Evolutionary conservation across 2,113 vertebrate species (phyloP), one percentile per base, ranked within the genome.

Genomic region (Eurystomus gularis): DNA sequence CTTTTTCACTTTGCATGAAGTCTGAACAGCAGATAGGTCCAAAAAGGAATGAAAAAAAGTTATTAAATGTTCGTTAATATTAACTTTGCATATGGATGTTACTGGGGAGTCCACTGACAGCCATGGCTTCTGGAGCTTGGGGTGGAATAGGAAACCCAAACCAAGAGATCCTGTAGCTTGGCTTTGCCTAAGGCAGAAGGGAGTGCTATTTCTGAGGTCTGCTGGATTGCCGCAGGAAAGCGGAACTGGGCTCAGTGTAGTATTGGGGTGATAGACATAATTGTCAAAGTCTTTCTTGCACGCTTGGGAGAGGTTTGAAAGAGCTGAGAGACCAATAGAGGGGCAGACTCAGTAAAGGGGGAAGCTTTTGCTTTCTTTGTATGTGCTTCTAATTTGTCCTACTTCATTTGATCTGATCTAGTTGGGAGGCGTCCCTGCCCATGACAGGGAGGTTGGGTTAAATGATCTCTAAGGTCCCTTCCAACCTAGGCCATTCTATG

Each of bases 201-300:
- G 37, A 77, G 19, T 42, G 48, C 6, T 57, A 39, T n/a, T 80
- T 77, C 54, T 81, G 54, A 57, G 44, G 4, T 89, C 54, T 89
- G 33, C 49, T 57, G 69, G 26, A 28, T 75, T 82, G 37, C 66
- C 0, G 2, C 37, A 62, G 51, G n/a, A 39, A 68, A 46, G 28
- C n/a, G 62, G 40, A 82, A 69, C 8, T 71, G 48, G 28, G 20
- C 39, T 72, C 11, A 55, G 35, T 31, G 48, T 42, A 66, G 28
- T 24, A 19, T 37, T 0, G 0, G 14, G 40, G 15, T 68, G 40
- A 35, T 0, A 11, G 33, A 23, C 35, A 8, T 52, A 13, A 17
- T n/a, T 40, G 23, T 51, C 35, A 44, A 86, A 88, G 44, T 77
- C 39, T 68, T 75, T 39, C 20, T 11, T 82, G 35, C 18, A n/a